Conservation (phyloP, 2,113 vertebrate genomes). For the Chrysemys picta region DNA sequence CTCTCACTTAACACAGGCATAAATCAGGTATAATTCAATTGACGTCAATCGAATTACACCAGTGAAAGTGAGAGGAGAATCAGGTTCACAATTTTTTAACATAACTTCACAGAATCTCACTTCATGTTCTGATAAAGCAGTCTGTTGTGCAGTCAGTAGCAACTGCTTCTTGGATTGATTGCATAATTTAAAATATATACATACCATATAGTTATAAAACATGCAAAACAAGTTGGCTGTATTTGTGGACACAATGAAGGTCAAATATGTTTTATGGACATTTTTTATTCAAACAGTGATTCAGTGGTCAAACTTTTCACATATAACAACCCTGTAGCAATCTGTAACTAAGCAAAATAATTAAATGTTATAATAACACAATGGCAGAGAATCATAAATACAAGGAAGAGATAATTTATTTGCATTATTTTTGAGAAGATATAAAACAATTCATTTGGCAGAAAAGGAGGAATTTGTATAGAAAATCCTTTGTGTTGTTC, state of each 20-base stretch:
- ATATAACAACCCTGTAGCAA: conserved; percentile 10
- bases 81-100: neutral
- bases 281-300: conserved; percentile 22
- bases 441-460: conserved; percentile 6
- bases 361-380: conserved; percentile 16
- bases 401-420: neutral
- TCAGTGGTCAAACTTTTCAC: neutral
- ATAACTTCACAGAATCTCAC: neutral
- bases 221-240: neutral
- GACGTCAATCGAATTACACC: conserved; percentile 9
- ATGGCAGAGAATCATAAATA: neutral
- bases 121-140: neutral
- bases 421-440: neutral
- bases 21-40: conserved; percentile 20
- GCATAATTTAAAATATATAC: conserved; percentile 15
- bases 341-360: conserved; percentile 13
- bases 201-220: neutral
- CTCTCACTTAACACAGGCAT: neutral
- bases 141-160: neutral
- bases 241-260: neutral
- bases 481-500: neutral
- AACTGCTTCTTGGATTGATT: neutral
- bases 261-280: conserved; percentile 3
- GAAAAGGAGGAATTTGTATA: neutral
- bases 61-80: conserved; percentile 16